A percentile compares a stretch with the other conserved stretches of the same genome.
phyloP scores from a whole-genome alignment of 64 coral and sea anemone genomes.

The Dendrophyllia cribrosa region DNA sequence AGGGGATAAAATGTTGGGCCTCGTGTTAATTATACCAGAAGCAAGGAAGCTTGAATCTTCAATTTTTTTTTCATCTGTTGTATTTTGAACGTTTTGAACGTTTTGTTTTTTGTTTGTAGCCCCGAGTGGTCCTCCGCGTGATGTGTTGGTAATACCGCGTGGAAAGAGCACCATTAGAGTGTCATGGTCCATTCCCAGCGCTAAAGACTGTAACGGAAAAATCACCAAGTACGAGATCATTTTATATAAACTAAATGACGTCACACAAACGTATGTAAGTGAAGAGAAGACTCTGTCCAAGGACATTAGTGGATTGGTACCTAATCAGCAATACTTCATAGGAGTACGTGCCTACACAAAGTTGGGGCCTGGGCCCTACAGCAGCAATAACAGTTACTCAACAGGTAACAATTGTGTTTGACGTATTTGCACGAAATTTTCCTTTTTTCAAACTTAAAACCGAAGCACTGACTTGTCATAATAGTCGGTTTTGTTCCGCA shows the following conservation, averaged over 20 bases:
- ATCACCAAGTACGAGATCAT: constrained; percentile 60
- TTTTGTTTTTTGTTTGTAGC: not conserved
- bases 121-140: constrained; percentile 69
- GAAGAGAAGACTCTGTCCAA: constrained; percentile 43
- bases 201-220: constrained; percentile 47
- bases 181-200: constrained; percentile 66
- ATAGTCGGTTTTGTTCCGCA: too few species aligned
- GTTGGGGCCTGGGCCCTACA: constrained; percentile 58
- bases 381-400: constrained; percentile 23
- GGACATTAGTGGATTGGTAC: constrained; percentile 44
- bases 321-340: constrained; percentile 27
- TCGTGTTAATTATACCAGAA: too few species aligned
- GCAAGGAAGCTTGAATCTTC: not conserved
- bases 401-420: not conserved
- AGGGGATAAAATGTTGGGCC: too few species aligned
- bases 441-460: too few species aligned
- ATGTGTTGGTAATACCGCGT: constrained; percentile 63
- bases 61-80: not conserved
- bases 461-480: too few species aligned
- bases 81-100: not conserved
- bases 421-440: not conserved
- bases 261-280: not conserved
- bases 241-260: constrained; percentile 14
- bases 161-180: constrained; percentile 39
- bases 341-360: constrained; percentile 56